These are phyloP conservation scores for Notothenia coriiceps DNA, from an alignment of 2,113 vertebrate genomes.

Conservation along the genomic window DNA sequence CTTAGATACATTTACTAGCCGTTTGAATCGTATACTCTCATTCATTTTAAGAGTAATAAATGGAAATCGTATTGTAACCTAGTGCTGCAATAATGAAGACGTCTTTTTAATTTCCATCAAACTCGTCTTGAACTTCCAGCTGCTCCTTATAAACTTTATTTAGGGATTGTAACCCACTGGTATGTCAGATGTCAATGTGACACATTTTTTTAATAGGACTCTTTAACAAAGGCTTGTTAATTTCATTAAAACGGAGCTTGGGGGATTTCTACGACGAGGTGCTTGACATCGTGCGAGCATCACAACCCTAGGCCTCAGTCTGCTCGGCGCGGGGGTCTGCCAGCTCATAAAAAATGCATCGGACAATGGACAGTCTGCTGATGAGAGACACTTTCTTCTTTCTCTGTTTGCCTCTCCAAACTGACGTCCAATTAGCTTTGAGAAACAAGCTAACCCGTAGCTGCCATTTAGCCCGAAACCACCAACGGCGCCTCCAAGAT, in stretches of 20 bases:
- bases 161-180: constrained; percentile 30
- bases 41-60: constrained; percentile 38
- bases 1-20: constrained; percentile 46
- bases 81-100: constrained; percentile 11
- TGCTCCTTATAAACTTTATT: constrained; percentile 42
- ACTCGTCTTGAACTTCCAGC: constrained; percentile 20
- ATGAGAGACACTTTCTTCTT: constrained; percentile 57
- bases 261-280: constrained; percentile 62
- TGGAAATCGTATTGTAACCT: constrained; percentile 1
- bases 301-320: constrained; percentile 57
- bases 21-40: constrained; percentile 35
- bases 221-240: constrained; percentile 64
- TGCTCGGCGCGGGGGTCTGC: constrained; percentile 53
- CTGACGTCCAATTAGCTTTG: constrained; percentile 81
- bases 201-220: constrained; percentile 51
- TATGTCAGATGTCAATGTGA: constrained; percentile 61
- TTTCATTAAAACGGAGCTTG: constrained; percentile 77
- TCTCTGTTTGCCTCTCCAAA: constrained; percentile 62
- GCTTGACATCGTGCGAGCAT: constrained; percentile 62
- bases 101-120: constrained; percentile 36
- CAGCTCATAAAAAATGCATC: constrained; percentile 79
- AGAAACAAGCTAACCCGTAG: constrained; percentile 70
- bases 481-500: constrained; percentile 72
- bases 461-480: constrained; percentile 75
- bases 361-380: constrained; percentile 69